Evolutionary conservation across 2,797 vertebrate genomes (phyloP).

Genomic region (Podarcis siculus): DNA sequence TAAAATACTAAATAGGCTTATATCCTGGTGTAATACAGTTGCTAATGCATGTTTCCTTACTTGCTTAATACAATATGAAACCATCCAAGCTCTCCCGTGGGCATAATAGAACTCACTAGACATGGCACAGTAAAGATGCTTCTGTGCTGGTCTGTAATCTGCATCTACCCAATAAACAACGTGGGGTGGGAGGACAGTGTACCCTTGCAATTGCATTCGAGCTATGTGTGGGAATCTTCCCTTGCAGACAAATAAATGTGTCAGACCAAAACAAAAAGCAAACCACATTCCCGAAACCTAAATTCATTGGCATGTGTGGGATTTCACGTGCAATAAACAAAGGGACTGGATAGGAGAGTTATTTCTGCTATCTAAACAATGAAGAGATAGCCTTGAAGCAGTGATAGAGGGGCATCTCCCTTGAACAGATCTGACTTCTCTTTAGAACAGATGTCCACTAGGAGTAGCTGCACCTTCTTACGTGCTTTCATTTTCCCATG

Average conservation of each 20-base stretch:
- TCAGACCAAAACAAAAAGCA: not conserved
- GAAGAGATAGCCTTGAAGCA: constrained; percentile 7
- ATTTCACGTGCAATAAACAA: not conserved
- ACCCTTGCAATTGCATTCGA: constrained; percentile 32
- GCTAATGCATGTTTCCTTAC: constrained; percentile 58
- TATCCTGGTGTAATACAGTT: constrained; percentile 57
- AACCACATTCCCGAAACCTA: not conserved
- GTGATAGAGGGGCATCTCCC: constrained; percentile 39
- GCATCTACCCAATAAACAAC: constrained; percentile 15
- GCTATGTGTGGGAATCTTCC: constrained; percentile 11
- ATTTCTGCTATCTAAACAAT: constrained; percentile 54
- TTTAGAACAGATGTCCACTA: constrained; percentile 42
- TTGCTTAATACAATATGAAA: constrained; percentile 45
- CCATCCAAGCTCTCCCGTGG: constrained; percentile 59
- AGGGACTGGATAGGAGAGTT: constrained; percentile 44
- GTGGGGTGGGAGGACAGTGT: not conserved
- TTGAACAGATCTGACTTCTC: constrained; percentile 54
- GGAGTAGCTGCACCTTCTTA: constrained; percentile 52
- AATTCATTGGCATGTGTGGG: not conserved
- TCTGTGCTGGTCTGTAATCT: constrained; percentile 28
- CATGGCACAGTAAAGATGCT: constrained; percentile 36
- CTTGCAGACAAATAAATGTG: constrained; percentile 52
- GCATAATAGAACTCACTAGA: constrained; percentile 45
- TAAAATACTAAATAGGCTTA: constrained; percentile 39
- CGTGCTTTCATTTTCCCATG: constrained; percentile 54